A percentile compares a stretch with the other conserved stretches of the same genome.
These are phyloP conservation scores for Aselliscus stoliczkanus DNA, from an alignment of 2,797 vertebrate species.

Conservation along the genomic window DNA sequence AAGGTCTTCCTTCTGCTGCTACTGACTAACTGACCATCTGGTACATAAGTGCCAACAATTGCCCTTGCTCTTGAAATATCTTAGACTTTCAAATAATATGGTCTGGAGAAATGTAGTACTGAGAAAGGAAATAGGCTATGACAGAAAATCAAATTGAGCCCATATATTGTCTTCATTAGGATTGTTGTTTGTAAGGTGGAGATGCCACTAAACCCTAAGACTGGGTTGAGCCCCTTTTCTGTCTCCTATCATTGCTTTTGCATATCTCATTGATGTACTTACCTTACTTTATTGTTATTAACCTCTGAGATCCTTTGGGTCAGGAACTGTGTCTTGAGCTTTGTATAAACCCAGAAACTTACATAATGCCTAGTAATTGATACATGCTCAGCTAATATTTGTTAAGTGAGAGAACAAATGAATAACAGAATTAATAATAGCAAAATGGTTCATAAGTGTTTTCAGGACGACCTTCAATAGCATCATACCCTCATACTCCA, in stretches of 20 bases:
- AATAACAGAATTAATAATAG: conserved; percentile 3
- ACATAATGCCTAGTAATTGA: background rate
- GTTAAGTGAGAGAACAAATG: background rate
- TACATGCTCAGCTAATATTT: background rate
- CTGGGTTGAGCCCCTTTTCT: background rate
- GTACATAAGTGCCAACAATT: background rate
- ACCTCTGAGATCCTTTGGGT: background rate
- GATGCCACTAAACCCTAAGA: conserved; percentile 3
- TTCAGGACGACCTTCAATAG: background rate
- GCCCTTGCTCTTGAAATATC: conserved; percentile 26
- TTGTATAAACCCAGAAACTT: background rate
- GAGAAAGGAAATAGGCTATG: conserved; percentile 27
- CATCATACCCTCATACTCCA: background rate
- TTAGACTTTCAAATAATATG: conserved; percentile 39
- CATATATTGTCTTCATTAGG: conserved; percentile 26
- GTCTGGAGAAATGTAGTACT: background rate
- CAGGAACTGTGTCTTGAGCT: background rate
- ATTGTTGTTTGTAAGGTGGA: conserved; percentile 6
- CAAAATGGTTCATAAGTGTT: background rate
- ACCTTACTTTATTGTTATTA: background rate
- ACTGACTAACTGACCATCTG: conserved; percentile 7
- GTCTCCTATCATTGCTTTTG: background rate
- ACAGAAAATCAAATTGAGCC: conserved; percentile 13
- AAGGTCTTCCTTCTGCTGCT: background rate
- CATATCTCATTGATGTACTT: background rate